Conservation (phyloP, 2,888 invertebrate genomes). For the Sarcophaga caerulescens region DNA sequence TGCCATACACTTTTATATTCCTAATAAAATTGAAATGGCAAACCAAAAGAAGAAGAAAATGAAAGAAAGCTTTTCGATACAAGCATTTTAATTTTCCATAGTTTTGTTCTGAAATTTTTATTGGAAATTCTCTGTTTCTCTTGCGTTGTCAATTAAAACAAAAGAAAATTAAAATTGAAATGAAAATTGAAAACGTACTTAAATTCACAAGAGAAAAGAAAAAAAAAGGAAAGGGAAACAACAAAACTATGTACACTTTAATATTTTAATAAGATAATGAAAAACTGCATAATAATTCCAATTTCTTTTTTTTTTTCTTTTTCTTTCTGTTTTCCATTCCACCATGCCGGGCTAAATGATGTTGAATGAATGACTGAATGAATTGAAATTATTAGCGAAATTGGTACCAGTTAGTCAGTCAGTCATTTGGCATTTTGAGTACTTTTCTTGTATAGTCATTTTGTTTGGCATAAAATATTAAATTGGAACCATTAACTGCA, state of each 20-base stretch:
- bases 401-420: not conserved
- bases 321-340: not conserved
- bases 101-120: conserved; percentile 10
- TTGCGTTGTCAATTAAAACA: conserved; percentile 1
- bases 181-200: not conserved
- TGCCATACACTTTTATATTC: not conserved
- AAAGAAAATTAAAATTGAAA: not conserved
- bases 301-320: conserved; percentile 1
- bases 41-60: conserved; percentile 13
- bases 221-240: not conserved
- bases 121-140: not conserved
- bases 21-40: conserved; percentile 38
- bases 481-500: not conserved
- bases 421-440: not conserved
- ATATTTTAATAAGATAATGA: not conserved
- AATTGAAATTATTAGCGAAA: not conserved
- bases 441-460: not conserved
- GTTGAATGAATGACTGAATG: not conserved
- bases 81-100: not conserved
- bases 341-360: not conserved
- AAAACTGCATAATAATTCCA: conserved; percentile 32
- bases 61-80: conserved; percentile 51
- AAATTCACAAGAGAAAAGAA: not conserved
- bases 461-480: conserved; percentile 5
- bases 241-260: conserved; percentile 6